These are phyloP conservation scores for Pantelozetes paolii DNA, from an alignment of 2,888 invertebrate genomes.

Conservation along the genomic window DNA sequence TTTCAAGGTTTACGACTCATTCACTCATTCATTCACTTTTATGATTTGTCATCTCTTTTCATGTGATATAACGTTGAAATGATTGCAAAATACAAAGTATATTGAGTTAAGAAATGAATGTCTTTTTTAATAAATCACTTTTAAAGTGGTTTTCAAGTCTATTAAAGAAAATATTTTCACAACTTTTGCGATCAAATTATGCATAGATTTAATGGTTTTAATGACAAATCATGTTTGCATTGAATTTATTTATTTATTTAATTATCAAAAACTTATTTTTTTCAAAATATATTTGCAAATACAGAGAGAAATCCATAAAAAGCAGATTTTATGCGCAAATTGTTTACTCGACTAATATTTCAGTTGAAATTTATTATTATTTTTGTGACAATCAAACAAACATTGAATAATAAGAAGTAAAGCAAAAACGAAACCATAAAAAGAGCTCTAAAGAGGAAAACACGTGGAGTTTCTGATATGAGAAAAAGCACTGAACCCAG, in stretches of 20 bases:
- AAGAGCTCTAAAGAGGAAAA: constrained; percentile 10
- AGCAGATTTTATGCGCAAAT: background rate
- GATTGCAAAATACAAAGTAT: background rate
- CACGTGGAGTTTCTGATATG: constrained; percentile 15
- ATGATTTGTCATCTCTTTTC: constrained; percentile 19
- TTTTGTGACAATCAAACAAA: constrained; percentile 16
- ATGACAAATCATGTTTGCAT: background rate
- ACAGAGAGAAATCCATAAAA: background rate
- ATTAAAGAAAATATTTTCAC: background rate
- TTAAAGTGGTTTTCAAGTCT: background rate
- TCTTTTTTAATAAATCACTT: background rate
- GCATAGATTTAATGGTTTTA: no score
- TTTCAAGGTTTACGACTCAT: constrained; percentile 21
- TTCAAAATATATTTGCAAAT: background rate
- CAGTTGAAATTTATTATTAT: no score
- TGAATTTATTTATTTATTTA: background rate
- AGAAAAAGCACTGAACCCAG: background rate
- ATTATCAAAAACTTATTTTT: background rate
- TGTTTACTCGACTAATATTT: constrained; percentile 6
- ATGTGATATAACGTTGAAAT: background rate
- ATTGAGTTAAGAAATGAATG: background rate
- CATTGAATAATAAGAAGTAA: background rate
- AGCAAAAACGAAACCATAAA: background rate
- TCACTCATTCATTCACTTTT: background rate
- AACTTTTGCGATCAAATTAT: no score